phyloP scores from a whole-genome alignment of 2,113 vertebrate genomes.

The Phylloscopus trochiloides region DNA sequence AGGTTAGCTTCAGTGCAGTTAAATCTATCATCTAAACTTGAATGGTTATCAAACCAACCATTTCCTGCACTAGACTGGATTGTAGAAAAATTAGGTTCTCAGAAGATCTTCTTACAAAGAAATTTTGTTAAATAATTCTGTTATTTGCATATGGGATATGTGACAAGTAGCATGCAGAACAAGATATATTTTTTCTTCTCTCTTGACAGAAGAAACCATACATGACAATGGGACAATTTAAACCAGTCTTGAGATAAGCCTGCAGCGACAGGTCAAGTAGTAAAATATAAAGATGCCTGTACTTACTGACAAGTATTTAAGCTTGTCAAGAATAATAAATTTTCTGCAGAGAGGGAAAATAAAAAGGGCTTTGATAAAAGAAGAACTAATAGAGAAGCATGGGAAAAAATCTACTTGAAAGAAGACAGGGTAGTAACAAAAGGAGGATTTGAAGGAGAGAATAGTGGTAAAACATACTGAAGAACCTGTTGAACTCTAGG shows the following conservation, averaged over 20 bases:
- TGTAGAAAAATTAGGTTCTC: background rate
- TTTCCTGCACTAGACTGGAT: background rate
- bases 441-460: background rate
- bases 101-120: background rate
- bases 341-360: background rate
- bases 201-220: background rate
- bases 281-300: background rate
- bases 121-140: background rate
- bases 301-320: slow-evolving; percentile 18
- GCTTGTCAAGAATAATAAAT: background rate
- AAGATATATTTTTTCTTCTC: background rate
- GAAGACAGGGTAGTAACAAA: background rate
- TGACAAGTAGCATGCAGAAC: background rate
- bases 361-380: background rate
- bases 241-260: background rate
- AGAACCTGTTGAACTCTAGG: background rate
- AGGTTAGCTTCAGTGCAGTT: background rate
- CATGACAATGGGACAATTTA: background rate
- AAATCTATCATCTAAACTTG: background rate
- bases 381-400: background rate
- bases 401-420: background rate
- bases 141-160: background rate
- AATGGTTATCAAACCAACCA: background rate
- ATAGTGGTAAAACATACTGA: background rate
- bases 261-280: background rate